These are phyloP conservation scores for Beaufortia kweichowensis DNA, from an alignment of 2,113 vertebrate genomes.

Conservation along the genomic window DNA sequence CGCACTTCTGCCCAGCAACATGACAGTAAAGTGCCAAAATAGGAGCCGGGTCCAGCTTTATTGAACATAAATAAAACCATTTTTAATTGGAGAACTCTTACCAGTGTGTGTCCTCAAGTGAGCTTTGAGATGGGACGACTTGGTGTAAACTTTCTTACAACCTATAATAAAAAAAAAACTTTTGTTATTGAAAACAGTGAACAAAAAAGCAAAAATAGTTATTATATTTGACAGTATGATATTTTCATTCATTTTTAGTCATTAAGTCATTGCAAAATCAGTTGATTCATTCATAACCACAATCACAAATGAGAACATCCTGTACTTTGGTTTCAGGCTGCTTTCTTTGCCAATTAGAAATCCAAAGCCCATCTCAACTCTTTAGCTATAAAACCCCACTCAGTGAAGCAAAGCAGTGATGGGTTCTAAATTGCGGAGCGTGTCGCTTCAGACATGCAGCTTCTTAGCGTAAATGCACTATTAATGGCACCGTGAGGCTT, in stretches of 20 bases:
- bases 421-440: conserved; percentile 51
- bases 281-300: conserved; percentile 7
- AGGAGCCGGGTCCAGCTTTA: conserved; percentile 25
- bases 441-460: conserved; percentile 46
- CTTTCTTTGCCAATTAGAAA: conserved; percentile 54
- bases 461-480: conserved; percentile 59
- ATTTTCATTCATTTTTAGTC: no score
- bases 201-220: no score
- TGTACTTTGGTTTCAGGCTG: conserved; percentile 48
- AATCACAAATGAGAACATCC: conserved; percentile 36
- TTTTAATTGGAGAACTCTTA: conserved; percentile 67
- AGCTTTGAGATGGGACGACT: conserved; percentile 90
- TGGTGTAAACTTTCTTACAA: conserved; percentile 90
- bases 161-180: conserved; percentile 63
- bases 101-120: conserved; percentile 91
- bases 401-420: conserved; percentile 48
- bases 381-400: conserved; percentile 49
- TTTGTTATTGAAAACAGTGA: conserved; percentile 8
- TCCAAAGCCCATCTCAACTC: conserved; percentile 53
- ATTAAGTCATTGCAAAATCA: no score
- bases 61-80: conserved; percentile 53
- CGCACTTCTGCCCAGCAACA: conserved; percentile 55
- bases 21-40: conserved; percentile 49
- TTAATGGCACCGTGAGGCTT: conserved; percentile 52
- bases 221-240: background rate